Evolutionary conservation across 2,888 invertebrate species (phyloP).

Genomic region (Elysia crispata): DNA sequence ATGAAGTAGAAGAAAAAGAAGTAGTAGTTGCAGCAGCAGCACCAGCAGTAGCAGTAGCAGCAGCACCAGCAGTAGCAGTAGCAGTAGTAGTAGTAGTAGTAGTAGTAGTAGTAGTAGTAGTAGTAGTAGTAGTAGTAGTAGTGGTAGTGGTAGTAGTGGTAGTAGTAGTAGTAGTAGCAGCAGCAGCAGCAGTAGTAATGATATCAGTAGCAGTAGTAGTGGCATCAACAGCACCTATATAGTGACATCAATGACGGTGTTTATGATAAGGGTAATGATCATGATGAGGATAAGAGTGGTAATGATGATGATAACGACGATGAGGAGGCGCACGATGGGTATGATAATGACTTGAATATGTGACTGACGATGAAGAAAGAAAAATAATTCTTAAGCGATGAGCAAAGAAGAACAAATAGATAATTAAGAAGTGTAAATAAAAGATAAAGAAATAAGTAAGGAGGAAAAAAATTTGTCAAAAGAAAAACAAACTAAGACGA

Average conservation of each 20-base stretch:
- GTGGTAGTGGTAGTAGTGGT: not conserved
- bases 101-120: constrained; percentile 11
- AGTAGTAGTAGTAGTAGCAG: constrained; percentile 18
- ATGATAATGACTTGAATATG: no score
- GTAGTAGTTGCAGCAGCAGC: not conserved
- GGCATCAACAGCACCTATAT: not conserved
- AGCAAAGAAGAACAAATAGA: no score
- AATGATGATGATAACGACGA: no score
- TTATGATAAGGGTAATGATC: not conserved
- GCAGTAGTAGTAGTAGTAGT: constrained; percentile 15
- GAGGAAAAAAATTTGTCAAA: no score
- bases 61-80: not conserved
- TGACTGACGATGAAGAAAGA: no score
- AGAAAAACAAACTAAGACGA: no score
- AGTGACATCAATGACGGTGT: not conserved
- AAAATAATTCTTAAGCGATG: no score
- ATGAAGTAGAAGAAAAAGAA: not conserved
- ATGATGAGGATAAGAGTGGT: no score
- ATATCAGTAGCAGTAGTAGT: constrained; percentile 14
- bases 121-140: no score
- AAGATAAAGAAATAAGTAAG: no score
- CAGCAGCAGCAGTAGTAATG: not conserved
- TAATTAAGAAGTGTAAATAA: no score
- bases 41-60: constrained; percentile 10
- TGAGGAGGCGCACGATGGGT: no score